Base-by-base conservation (phyloP, 2,113 vertebrate genomes). In the Cichladusa arquata region DNA sequence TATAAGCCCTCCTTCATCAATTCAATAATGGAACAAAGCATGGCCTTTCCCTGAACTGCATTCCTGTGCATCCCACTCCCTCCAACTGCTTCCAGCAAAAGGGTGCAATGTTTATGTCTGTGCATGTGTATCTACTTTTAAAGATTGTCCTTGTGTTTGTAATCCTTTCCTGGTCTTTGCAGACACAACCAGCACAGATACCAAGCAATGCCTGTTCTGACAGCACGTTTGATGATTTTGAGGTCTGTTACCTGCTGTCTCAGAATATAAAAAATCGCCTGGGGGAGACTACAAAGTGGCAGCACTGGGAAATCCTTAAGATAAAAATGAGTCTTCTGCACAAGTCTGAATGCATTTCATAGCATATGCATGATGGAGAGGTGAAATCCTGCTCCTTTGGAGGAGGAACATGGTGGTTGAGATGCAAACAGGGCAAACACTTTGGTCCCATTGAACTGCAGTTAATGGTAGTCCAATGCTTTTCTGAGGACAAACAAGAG, bases 291-390 rank as follows among this genome's bases (percentile, higher is more conserved):
- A 24, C 25, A 34, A 29, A 93, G 31, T 8, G 28, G 12, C 9
- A 88, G 42, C 40, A 42, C 34, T 74, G 60, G 51, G 48, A 70
- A 94, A 61, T 53, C 40, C 56, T 78, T 51, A 11, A 54, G 40
- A 34, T 45, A 20, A 33, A 86, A 71, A 65, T 1, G 1, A 47
- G 26, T 90, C 81, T 81, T 24, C 40, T 91, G 51, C 69, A 53
- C 12, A 51, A 74, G 22, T 45, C 29, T 74, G 60, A 71, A 51
- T 40, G 24, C 5, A 20, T 91, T 83, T 73, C 69, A 74, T 33
- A 81, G 45, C 23, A 34, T 1, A 0, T 0, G 0, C 8, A 8
- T 3, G 6, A 48, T 48, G 36, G 42, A 67, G 47, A 80, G 4
- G 20, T 44, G 47, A 86, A 88, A 81, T 47, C 29, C 26, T 69